Percentiles rank a stretch among this genome's conserved stretches.
These are phyloP conservation scores for Meloidogyne exigua DNA, from an alignment of 1,140 invertebrate species.

Conservation along the genomic window DNA sequence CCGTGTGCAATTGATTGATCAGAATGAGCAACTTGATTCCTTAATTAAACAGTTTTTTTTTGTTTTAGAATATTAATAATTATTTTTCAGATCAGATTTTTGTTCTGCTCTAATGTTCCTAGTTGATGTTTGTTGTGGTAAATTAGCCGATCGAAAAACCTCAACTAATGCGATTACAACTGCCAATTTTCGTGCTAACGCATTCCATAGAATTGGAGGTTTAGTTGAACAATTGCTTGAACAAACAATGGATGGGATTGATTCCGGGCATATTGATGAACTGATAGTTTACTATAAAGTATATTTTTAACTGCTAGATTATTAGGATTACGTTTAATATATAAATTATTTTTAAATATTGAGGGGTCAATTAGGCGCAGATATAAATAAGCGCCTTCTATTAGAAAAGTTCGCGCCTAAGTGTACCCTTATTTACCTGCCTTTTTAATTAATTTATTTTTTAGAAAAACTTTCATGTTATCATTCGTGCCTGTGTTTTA, in stretches of 20 bases:
- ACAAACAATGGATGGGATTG: conserved; percentile 38
- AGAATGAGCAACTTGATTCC: conserved; percentile 72
- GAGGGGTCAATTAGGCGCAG: too few relatives aligned
- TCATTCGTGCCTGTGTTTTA: conserved; percentile 48
- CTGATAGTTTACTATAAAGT: conserved; percentile 50
- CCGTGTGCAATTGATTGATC: conserved; percentile 76
- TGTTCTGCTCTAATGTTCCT: conserved; percentile 48
- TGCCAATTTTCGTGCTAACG: conserved; percentile 9
- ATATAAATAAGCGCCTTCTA: too few relatives aligned
- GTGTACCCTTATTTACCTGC: too few relatives aligned
- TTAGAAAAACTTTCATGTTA: conserved; percentile 48
- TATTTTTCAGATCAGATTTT: conserved; percentile 39
- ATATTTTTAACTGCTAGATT: neutral
- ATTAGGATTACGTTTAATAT: too few relatives aligned
- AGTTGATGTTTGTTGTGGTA: conserved; percentile 48
- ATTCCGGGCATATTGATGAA: conserved; percentile 41
- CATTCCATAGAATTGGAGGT: conserved; percentile 25
- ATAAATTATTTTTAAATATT: too few relatives aligned
- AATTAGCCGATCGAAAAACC: conserved; percentile 25
- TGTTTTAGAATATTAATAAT: neutral
- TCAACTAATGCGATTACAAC: neutral
- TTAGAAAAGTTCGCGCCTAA: too few relatives aligned
- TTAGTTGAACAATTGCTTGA: conserved; percentile 57
- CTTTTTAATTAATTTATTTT: neutral
- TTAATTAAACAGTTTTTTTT: conserved; percentile 35